These are phyloP conservation scores for Lordiphosa clarofinis DNA, from an alignment of 1,140 invertebrate species.

Conservation along the genomic window DNA sequence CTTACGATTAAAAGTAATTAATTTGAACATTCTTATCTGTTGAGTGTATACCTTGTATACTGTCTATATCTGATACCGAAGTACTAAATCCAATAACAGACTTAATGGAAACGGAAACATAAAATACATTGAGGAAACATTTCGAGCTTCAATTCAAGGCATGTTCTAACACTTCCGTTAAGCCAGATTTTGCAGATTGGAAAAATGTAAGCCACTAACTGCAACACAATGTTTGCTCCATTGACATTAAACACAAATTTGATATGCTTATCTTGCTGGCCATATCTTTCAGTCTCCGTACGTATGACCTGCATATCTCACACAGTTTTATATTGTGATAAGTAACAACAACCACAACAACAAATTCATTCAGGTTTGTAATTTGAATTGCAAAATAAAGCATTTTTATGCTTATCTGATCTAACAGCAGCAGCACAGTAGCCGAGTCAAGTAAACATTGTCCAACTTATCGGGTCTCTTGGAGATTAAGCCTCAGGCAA, in stretches of 20 bases:
- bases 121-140: no score
- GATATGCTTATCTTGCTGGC: slow-evolving; percentile 38
- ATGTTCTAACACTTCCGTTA: no score
- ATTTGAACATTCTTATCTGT: no score
- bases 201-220: neutral
- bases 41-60: no score
- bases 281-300: slow-evolving; percentile 16
- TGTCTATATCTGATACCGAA: no score
- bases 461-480: slow-evolving; percentile 20
- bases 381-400: slow-evolving; percentile 60
- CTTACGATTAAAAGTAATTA: no score
- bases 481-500: slow-evolving; percentile 26
- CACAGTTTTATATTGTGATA: slow-evolving; percentile 27
- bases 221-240: neutral
- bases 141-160: no score
- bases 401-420: slow-evolving; percentile 49
- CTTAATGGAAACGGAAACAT: no score
- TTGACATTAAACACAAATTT: slow-evolving; percentile 48
- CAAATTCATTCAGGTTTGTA: slow-evolving; percentile 32
- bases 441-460: no score
- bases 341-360: neutral
- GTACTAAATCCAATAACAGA: no score
- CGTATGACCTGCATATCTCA: neutral
- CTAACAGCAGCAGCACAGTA: slow-evolving; percentile 39
- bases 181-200: slow-evolving; percentile 3